These are phyloP conservation scores for Euphydryas editha DNA, from an alignment of 2,888 invertebrate genomes.

Conservation along the genomic window DNA sequence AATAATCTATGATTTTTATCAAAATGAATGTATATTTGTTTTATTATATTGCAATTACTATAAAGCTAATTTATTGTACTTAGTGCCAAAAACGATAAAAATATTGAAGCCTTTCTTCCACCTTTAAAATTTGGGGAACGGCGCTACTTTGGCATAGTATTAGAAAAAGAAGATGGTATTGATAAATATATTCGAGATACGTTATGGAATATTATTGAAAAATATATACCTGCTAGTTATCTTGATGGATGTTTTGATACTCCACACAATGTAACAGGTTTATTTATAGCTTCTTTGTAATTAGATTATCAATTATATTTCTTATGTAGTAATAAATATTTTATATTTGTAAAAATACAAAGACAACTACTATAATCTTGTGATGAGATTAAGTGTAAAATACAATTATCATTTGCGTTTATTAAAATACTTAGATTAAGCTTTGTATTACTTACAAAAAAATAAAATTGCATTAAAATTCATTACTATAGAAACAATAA, in stretches of 20 bases:
- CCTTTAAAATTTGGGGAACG: constrained; percentile 59
- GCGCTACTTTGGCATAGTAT: constrained; percentile 65
- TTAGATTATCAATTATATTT: too few relatives aligned
- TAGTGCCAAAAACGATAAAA: constrained; percentile 65
- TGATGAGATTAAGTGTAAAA: too few relatives aligned
- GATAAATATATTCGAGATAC: constrained; percentile 49
- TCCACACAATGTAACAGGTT: constrained; percentile 64
- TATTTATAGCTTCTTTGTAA: not conserved
- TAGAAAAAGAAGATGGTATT: constrained; percentile 50
- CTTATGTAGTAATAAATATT: too few relatives aligned
- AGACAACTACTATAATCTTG: too few relatives aligned
- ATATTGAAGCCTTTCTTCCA: constrained; percentile 59
- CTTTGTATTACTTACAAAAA: too few relatives aligned
- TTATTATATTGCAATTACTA: not conserved
- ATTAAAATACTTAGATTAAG: too few relatives aligned
- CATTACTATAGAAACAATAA: too few relatives aligned
- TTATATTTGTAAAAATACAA: too few relatives aligned
- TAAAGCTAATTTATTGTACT: not conserved
- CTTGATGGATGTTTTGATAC: constrained; percentile 63
- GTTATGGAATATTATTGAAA: constrained; percentile 59
- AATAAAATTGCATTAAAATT: too few relatives aligned
- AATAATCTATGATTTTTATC: too few relatives aligned
- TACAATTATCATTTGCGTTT: not conserved
- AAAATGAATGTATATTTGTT: not conserved
- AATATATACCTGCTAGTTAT: constrained; percentile 59